Evolutionary conservation across 2,113 vertebrate genomes (phyloP), one percentile per base, ranked within the genome.

Genomic region (Genyomyrus donnyi): DNA sequence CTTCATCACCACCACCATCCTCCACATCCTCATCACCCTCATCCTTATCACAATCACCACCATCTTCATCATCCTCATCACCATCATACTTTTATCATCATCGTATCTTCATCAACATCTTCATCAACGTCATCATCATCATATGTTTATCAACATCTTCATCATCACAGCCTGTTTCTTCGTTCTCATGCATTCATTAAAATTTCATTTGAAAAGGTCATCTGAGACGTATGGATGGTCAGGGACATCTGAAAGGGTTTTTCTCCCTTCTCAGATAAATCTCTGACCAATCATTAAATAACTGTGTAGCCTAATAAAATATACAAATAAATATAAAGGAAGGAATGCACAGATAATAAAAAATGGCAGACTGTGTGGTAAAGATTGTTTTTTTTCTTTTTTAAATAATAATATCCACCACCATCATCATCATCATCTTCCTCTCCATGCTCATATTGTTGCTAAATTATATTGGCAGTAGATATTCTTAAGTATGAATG

Each of bases 101-200:
- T 31, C 62, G 27, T 13, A n/a, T 19, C 74, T 42, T 80, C 15
- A 42, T 80, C 74, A 21, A 17, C 70, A 19, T 39, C 70, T 5
- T 66, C 62, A 10, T 66, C 62, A 70, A 11, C 70, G 5, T 39
- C 70, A 39, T 17, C 70, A 15, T 11, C 70, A 17, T 35, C 70
- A 74, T 74, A 53, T 53, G 52, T 17, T 53, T 53, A 53, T 53
- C 48, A 52, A 13, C 84, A 52, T 86, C 48, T 27, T 27, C 48
- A 52, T 87, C 85, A 27, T 27, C 48, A 53, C 39, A 87, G 49
- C 85, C 85, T 50, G 42, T 89, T 83, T 89, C 50, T 48, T 56
- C 35, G 7, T 46, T 96, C 95, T 96, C 98, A 98, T 98, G 98
- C 97, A 98, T 97, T 97, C 94, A 97, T 98, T 98, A 96, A 97